Base-by-base conservation (phyloP, 1,140 invertebrate genomes). In the Maniola jurtina region DNA sequence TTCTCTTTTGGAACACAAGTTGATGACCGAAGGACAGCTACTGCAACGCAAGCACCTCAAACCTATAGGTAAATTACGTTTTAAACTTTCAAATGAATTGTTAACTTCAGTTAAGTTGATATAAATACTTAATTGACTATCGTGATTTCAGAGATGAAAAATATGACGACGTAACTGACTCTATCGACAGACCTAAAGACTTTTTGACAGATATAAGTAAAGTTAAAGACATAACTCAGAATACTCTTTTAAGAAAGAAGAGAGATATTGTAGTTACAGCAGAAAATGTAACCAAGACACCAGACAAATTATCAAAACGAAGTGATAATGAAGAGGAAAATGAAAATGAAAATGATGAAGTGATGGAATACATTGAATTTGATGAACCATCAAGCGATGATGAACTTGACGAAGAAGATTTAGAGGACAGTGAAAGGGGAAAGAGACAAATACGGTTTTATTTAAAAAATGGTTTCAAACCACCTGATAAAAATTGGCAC, bases 1-100 rank as follows among this genome's bases (percentile, higher is more conserved):
- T 93, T 92, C 75, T 91, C 92, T 34, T 93, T 93, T 70, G 92
- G 92, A 50, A 92, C 92, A 15, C 92, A 92, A 86, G 82, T 90
- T 45, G 87, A 90, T 63, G 85, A 90, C 6, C 81, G 85, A 76
- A 80, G 84, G 80, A 73, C 86, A 65, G 80, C 83, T 65, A 73
- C 79, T 61, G 63, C 79, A 16, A 89, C 83, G 45, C 81, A 79
- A 73, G 80, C 83, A 50, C 83, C 86, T 55, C 89, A 90, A 75
- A 83, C 79, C 45, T 92, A 90, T 72, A 92, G 91, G 93, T 93
- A 91, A 86, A 68, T 55, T 54, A 57, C 14, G 16, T 50, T 25
- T 59, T 25, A 58, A 63, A 38, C 34, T 59, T 69, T 52, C 9
- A 50, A 60, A 54, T 58, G 6, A 48, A 54, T 45, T 50, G 33